Evolutionary conservation across 2,888 invertebrate genomes (phyloP).

Genomic region (Xanthostigma xanthostigma): DNA sequence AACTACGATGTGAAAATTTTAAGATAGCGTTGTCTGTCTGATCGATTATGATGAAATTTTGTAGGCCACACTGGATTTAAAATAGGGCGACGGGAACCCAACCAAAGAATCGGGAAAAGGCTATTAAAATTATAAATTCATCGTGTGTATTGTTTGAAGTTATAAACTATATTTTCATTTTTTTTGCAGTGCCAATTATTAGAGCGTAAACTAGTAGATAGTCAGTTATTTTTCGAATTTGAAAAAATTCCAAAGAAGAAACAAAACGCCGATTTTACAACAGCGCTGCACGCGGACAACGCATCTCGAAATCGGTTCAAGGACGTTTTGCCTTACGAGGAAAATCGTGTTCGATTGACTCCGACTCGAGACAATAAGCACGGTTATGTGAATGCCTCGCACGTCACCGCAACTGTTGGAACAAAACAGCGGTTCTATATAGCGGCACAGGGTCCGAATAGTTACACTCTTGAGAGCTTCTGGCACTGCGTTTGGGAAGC

Average conservation of each 20-base stretch:
- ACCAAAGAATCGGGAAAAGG: not conserved
- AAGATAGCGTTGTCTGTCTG: not conserved
- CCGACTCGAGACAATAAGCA: slow-evolving; percentile 68
- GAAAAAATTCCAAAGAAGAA: slow-evolving; percentile 70
- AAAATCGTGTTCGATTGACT: slow-evolving; percentile 70
- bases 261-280: slow-evolving; percentile 50
- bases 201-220: slow-evolving; percentile 53
- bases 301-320: slow-evolving; percentile 35
- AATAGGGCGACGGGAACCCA: not conserved
- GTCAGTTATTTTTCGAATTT: slow-evolving; percentile 68
- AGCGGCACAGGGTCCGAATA: slow-evolving; percentile 54
- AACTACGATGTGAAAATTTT: too few relatives aligned
- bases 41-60: not conserved
- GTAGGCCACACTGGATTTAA: not conserved
- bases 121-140: not conserved
- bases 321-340: slow-evolving; percentile 79
- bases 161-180: slow-evolving; percentile 6
- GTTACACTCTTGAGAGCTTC: slow-evolving; percentile 42
- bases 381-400: slow-evolving; percentile 36
- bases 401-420: slow-evolving; percentile 55
- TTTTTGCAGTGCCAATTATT: slow-evolving; percentile 43
- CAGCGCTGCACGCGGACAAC: slow-evolving; percentile 60
- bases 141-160: slow-evolving; percentile 3
- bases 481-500: slow-evolving; percentile 90
- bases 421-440: slow-evolving; percentile 75